Percentiles rank a stretch among this genome's conserved stretches.
Conservation (phyloP, 2,113 vertebrate species). For the Bombycilla garrulus region DNA sequence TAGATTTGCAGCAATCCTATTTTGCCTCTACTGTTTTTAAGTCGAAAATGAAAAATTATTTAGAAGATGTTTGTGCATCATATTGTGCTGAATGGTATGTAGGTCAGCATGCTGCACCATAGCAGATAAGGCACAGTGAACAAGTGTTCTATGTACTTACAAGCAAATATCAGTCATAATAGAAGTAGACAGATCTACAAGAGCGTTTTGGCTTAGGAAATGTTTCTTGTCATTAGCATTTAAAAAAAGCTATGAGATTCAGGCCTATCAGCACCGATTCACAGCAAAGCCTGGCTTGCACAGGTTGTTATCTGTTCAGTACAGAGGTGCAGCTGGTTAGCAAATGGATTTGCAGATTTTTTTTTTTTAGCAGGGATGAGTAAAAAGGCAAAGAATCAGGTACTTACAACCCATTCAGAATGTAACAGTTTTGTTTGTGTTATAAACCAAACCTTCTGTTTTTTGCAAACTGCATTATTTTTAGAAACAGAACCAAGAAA, state of each 20-base stretch:
- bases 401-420: slow-evolving; percentile 96
- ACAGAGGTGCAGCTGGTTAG: slow-evolving; percentile 99
- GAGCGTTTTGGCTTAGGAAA: slow-evolving; percentile 97
- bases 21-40: slow-evolving; percentile 97
- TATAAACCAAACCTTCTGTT: slow-evolving; percentile 92
- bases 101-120: slow-evolving; percentile 99
- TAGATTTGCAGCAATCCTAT: slow-evolving; percentile 97
- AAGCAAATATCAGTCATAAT: slow-evolving; percentile 99
- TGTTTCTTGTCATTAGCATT: slow-evolving; percentile 99
- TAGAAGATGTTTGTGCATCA: slow-evolving; percentile 97
- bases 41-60: slow-evolving; percentile 95
- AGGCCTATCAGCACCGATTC: slow-evolving; percentile 98
- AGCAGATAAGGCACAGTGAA: slow-evolving; percentile 97
- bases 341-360: slow-evolving; percentile 99
- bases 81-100: slow-evolving; percentile 99
- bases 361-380: slow-evolving; percentile 95
- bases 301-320: slow-evolving; percentile 99
- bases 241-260: slow-evolving; percentile 99
- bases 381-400: slow-evolving; percentile 97
- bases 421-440: slow-evolving; percentile 89
- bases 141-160: slow-evolving; percentile 99
- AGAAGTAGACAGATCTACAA: slow-evolving; percentile 99
- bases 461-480: slow-evolving; percentile 90
- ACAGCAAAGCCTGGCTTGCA: slow-evolving; percentile 96
- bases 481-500: slow-evolving; percentile 80